Percentiles rank a stretch among this genome's conserved stretches.
These are phyloP conservation scores for Alloplasta piceator DNA, from an alignment of 2,888 invertebrate species.

Conservation along the genomic window DNA sequence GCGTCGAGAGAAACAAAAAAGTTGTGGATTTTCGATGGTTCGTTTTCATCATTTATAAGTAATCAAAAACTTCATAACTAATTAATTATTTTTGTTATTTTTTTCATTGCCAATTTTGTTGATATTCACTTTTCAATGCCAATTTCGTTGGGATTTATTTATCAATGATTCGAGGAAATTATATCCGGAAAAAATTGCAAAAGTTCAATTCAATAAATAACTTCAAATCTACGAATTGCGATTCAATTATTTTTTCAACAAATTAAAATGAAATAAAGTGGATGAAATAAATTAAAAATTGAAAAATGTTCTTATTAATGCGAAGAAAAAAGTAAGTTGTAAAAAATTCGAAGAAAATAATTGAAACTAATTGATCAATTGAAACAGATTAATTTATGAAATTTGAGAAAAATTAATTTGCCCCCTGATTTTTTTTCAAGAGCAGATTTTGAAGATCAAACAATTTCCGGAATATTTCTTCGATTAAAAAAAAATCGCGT, in stretches of 20 bases:
- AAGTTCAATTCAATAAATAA: neutral
- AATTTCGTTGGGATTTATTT: neutral
- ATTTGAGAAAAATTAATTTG: neutral
- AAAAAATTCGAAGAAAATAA: neutral
- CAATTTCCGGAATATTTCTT: neutral
- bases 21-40: constrained; percentile 3
- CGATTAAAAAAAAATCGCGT: neutral
- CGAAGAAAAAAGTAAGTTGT: neutral
- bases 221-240: neutral
- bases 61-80: constrained; percentile 4
- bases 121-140: neutral
- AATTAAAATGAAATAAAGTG: neutral
- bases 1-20: neutral
- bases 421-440: neutral
- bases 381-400: neutral
- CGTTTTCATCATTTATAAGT: neutral
- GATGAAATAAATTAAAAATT: neutral
- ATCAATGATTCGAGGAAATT: neutral
- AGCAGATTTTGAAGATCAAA: neutral
- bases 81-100: neutral
- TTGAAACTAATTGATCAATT: neutral
- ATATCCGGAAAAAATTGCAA: neutral
- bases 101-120: neutral
- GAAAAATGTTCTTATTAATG: neutral
- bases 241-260: neutral